phyloP scores from a whole-genome alignment of 2,888 invertebrate genomes.

The Willowsia nigromaculata region DNA sequence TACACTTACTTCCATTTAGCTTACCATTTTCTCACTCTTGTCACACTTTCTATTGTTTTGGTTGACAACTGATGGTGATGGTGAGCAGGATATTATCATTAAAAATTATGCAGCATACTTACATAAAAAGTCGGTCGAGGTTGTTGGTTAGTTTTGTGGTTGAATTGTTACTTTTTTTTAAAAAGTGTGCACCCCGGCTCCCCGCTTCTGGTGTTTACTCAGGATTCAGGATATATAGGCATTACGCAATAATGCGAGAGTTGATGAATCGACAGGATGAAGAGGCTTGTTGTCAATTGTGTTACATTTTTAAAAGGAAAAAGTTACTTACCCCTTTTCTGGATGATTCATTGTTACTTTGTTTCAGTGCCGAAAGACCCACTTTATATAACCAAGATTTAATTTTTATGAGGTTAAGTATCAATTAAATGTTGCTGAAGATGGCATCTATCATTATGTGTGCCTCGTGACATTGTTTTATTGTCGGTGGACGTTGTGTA shows the following conservation, averaged over 20 bases:
- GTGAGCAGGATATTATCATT: conserved; percentile 18
- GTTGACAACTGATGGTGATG: background rate
- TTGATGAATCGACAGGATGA: conserved; percentile 1
- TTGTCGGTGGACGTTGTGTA: background rate
- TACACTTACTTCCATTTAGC: conserved; percentile 39
- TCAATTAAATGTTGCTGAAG: background rate
- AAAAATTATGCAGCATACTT: background rate
- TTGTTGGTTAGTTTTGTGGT: conserved; percentile 33
- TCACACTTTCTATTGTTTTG: conserved; percentile 22
- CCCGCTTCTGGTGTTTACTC: background rate
- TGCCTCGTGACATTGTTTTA: background rate
- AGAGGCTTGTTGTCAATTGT: background rate
- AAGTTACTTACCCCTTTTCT: conserved; percentile 30
- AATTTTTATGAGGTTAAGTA: conserved; percentile 30
- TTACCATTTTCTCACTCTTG: conserved; percentile 18
- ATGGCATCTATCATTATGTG: background rate
- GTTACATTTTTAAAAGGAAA: background rate
- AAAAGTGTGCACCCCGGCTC: background rate
- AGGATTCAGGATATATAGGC: background rate
- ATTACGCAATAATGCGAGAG: background rate
- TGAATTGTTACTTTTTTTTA: conserved; percentile 22
- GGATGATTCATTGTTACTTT: conserved; percentile 41
- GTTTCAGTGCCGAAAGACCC: conserved; percentile 31
- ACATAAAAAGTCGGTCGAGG: conserved; percentile 46
- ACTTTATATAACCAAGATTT: background rate